A percentile compares a stretch with the other conserved stretches of the same genome.
These are phyloP conservation scores for Podarcis cretensis DNA, from an alignment of 2,113 vertebrate species.

Conservation along the genomic window DNA sequence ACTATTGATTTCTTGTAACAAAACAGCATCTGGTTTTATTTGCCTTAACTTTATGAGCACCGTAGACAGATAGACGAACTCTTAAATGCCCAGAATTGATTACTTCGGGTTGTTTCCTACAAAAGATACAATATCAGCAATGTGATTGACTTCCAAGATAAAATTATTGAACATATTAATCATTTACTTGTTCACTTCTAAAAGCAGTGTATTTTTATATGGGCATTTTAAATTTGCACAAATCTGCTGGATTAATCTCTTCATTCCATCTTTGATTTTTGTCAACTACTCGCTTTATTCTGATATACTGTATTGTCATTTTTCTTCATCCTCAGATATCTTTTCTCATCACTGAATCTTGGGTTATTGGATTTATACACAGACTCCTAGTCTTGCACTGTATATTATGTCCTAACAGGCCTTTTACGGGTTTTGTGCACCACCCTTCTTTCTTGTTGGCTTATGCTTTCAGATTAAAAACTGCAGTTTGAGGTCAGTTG, in stretches of 20 bases:
- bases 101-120: slow-evolving; percentile 11
- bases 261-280: background rate
- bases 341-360: background rate
- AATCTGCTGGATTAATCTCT: background rate
- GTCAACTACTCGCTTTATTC: background rate
- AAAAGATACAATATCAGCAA: too few relatives aligned
- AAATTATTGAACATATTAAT: slow-evolving; percentile 21
- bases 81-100: background rate
- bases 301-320: background rate
- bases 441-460: background rate
- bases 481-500: background rate
- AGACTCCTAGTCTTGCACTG: background rate
- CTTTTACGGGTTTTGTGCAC: background rate
- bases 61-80: background rate
- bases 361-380: background rate
- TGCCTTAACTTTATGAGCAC: background rate
- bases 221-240: background rate
- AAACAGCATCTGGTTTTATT: background rate
- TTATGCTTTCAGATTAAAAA: background rate
- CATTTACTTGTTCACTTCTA: background rate
- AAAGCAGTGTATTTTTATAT: background rate
- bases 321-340: background rate
- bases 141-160: too few relatives aligned
- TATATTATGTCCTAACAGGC: background rate
- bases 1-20: slow-evolving; percentile 3